Conservation (phyloP, 2,113 vertebrate genomes). For the Dromaius novaehollandiae region DNA sequence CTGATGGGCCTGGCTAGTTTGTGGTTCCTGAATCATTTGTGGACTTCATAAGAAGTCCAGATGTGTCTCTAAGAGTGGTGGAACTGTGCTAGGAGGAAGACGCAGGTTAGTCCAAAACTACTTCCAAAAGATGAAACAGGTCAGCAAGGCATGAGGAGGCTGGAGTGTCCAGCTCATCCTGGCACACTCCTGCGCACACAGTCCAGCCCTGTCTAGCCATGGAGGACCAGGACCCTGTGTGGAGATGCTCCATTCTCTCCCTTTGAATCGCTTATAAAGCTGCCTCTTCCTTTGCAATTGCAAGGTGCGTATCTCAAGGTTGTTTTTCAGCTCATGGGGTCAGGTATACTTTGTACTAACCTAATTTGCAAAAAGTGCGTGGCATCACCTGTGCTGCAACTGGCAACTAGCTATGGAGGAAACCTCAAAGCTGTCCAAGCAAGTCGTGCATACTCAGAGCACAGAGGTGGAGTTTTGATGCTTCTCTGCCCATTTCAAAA, state of each 20-base stretch:
- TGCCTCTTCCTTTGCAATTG: neutral
- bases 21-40: neutral
- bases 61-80: neutral
- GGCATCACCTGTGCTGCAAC: neutral
- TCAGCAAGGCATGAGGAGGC: neutral
- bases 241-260: neutral
- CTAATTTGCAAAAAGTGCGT: neutral
- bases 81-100: neutral
- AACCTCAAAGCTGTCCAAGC: neutral
- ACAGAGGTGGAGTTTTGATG: neutral
- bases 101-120: neutral
- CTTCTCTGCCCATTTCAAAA: neutral
- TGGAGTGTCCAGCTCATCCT: neutral
- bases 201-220: neutral
- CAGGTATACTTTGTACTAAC: neutral
- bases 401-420: neutral
- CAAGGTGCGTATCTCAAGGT: neutral
- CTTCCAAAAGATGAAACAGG: neutral
- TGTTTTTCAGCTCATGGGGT: neutral
- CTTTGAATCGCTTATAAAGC: neutral
- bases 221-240: neutral
- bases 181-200: neutral
- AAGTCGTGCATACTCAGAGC: neutral
- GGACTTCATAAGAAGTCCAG: neutral
- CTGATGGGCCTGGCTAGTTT: neutral